Evolutionary conservation across 2,797 vertebrate species (phyloP).

Genomic region (Dipus sagitta): DNA sequence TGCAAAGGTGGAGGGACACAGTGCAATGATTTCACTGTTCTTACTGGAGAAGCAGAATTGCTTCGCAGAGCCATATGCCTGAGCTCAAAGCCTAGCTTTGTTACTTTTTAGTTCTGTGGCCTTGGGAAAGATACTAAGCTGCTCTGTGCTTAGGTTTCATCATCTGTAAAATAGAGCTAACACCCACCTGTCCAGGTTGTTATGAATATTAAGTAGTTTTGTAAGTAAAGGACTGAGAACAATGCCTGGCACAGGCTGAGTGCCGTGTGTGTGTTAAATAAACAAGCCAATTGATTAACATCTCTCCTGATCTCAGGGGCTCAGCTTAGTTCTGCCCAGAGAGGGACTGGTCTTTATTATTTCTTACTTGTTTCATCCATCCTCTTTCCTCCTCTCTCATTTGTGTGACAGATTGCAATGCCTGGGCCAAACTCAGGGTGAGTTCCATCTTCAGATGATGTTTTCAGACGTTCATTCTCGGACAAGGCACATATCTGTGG

Average conservation of each 20-base stretch:
- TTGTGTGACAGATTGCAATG: background rate
- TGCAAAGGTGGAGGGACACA: no score
- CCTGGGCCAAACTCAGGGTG: background rate
- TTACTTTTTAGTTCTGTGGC: background rate
- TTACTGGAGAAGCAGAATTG: background rate
- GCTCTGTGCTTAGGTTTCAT: background rate
- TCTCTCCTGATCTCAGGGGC: background rate
- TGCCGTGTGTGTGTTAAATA: background rate
- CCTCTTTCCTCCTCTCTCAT: background rate
- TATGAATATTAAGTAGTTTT: background rate
- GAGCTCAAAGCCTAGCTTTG: background rate
- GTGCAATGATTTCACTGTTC: rapidly evolving
- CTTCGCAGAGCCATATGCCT: background rate
- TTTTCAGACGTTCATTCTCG: background rate
- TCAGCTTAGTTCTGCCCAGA: background rate
- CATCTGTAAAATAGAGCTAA: background rate
- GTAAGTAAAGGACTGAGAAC: background rate
- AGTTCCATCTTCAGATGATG: background rate
- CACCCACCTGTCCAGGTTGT: background rate
- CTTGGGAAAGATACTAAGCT: background rate
- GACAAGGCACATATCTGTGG: rapidly evolving
- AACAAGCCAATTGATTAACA: background rate
- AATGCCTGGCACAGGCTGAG: background rate
- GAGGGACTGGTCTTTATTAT: background rate
- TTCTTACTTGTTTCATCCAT: background rate